A percentile compares a stretch with the other conserved stretches of the same genome.
These are phyloP conservation scores for Sericinus montela DNA, from an alignment of 2,888 invertebrate genomes.

Conservation along the genomic window DNA sequence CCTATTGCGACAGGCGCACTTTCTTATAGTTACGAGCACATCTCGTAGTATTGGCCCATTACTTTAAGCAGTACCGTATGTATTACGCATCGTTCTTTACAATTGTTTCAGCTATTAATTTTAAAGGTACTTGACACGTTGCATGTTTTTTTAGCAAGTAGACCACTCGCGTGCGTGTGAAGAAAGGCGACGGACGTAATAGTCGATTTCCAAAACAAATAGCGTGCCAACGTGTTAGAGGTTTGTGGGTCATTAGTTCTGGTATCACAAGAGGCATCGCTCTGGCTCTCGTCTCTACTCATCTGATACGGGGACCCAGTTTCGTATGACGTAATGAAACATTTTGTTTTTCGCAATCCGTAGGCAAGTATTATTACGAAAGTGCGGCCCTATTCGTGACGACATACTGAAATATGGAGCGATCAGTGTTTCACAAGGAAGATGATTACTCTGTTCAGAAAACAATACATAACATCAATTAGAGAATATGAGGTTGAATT, in stretches of 20 bases:
- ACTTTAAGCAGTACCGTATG: too few relatives aligned
- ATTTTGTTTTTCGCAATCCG: conserved; percentile 3
- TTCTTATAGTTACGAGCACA: too few relatives aligned
- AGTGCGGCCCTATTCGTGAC: neutral
- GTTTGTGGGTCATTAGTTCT: conserved; percentile 11
- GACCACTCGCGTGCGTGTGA: neutral
- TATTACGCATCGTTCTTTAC: too few relatives aligned
- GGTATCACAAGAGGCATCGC: conserved; percentile 17
- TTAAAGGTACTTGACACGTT: too few relatives aligned
- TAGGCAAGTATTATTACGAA: neutral
- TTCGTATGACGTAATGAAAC: conserved; percentile 10
- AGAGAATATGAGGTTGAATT: too few relatives aligned
- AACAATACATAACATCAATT: too few relatives aligned
- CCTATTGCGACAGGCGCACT: too few relatives aligned
- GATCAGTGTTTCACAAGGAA: too few relatives aligned
- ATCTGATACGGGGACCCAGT: conserved; percentile 10
- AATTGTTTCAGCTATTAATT: too few relatives aligned
- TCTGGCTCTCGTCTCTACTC: conserved; percentile 3
- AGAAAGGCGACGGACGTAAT: neutral
- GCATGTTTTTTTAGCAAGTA: too few relatives aligned
- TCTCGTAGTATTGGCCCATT: too few relatives aligned
- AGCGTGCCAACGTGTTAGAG: conserved; percentile 12
- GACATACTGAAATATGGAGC: neutral
- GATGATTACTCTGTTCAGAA: too few relatives aligned
- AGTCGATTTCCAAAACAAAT: conserved; percentile 4